A percentile compares a stretch with the other conserved stretches of the same genome.
Evolutionary conservation across 1,140 invertebrate genomes (phyloP).

Genomic region (Drosophila insularis): DNA sequence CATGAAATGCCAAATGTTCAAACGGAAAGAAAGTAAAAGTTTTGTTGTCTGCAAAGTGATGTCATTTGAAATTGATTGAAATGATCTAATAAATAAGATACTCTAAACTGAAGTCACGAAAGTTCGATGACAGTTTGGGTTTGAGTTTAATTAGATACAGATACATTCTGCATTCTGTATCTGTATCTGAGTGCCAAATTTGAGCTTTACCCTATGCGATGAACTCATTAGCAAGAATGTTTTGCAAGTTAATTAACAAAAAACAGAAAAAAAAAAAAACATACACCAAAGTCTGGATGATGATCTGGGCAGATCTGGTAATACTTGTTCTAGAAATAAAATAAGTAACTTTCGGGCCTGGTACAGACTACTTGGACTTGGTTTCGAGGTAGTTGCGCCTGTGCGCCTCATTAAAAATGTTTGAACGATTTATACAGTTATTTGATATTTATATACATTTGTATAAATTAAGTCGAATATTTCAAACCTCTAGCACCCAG

Average conservation of each 20-base stretch:
- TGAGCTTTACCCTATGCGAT: not conserved
- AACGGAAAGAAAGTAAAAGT: conserved; percentile 54
- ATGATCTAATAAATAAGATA: conserved; percentile 9
- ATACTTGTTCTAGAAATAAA: conserved; percentile 2
- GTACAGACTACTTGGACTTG: not conserved
- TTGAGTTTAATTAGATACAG: conserved; percentile 4
- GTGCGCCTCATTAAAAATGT: not conserved
- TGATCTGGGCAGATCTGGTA: not conserved
- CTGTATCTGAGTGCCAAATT: not conserved
- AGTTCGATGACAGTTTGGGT: conserved; percentile 17
- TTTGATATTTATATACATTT: not conserved
- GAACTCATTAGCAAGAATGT: conserved; percentile 10
- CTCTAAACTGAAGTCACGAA: not conserved
- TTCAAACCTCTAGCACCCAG: too few relatives aligned
- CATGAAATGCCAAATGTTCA: conserved; percentile 47
- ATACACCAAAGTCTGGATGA: not conserved
- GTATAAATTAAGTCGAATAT: not conserved
- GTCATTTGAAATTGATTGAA: conserved; percentile 7
- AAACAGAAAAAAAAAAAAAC: not conserved
- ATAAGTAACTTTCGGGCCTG: not conserved
- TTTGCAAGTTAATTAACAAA: conserved; percentile 29
- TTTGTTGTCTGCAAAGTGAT: conserved; percentile 11
- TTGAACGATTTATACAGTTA: conserved; percentile 22
- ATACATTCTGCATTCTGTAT: not conserved
- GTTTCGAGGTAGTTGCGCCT: too few relatives aligned